Conservation (phyloP, 1,140 invertebrate genomes). For the Pseudachorutes palmiensis region DNA sequence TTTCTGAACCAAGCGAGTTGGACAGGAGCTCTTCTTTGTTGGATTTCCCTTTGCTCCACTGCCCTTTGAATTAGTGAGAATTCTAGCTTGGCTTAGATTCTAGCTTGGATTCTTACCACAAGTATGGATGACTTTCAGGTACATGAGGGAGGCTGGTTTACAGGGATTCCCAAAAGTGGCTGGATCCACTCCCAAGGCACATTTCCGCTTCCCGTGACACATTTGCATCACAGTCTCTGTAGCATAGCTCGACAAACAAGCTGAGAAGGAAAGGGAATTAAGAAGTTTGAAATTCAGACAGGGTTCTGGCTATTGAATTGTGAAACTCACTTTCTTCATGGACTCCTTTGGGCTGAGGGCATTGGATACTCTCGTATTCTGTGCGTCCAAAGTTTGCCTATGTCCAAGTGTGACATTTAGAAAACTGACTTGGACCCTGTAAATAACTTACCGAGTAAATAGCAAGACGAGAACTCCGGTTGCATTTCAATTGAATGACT, state of each 20-base stretch:
- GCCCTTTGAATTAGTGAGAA: too few species aligned
- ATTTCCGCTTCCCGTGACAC: slow-evolving; percentile 75
- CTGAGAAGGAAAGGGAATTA: slow-evolving; percentile 47
- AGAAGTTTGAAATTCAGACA: background rate
- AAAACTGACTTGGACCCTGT: background rate
- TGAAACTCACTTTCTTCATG: slow-evolving; percentile 72
- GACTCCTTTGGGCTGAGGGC: slow-evolving; percentile 73
- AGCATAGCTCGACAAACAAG: slow-evolving; percentile 74
- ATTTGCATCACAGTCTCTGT: slow-evolving; percentile 79
- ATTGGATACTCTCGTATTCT: slow-evolving; percentile 77
- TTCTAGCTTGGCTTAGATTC: too few species aligned
- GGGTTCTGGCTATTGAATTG: too few species aligned
- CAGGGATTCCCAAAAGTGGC: slow-evolving; percentile 81
- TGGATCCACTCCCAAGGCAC: slow-evolving; percentile 68
- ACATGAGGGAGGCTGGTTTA: slow-evolving; percentile 68
- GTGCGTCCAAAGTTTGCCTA: slow-evolving; percentile 75
- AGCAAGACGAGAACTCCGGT: slow-evolving; percentile 71
- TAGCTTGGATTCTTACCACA: slow-evolving; percentile 92
- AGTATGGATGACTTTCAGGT: slow-evolving; percentile 84
- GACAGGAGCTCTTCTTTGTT: too few species aligned
- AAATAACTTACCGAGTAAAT: slow-evolving; percentile 52
- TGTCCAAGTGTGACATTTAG: slow-evolving; percentile 43
- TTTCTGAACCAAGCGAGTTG: too few species aligned
- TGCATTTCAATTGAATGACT: slow-evolving; percentile 68
- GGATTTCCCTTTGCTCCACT: too few species aligned